A percentile compares a stretch with the other conserved stretches of the same genome.
Conservation (phyloP, 1,140 invertebrate species). For the Fopius arisanus region DNA sequence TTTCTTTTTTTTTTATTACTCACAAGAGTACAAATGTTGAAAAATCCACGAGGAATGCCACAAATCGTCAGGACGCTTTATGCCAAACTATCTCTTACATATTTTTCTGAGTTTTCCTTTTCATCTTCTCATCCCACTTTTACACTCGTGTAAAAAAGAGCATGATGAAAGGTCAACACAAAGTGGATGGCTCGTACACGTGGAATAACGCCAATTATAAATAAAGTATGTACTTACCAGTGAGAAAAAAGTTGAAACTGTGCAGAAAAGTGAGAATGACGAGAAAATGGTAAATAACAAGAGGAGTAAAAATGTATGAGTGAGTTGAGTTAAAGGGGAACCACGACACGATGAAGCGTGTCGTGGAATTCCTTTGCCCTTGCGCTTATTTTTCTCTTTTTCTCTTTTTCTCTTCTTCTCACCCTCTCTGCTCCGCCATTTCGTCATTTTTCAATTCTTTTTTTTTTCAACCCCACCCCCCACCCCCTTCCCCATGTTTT, state of each 20-base stretch:
- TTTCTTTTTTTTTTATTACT: background rate
- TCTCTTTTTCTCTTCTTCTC: background rate
- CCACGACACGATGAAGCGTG: slow-evolving; percentile 5
- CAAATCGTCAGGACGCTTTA: background rate
- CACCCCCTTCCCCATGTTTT: background rate
- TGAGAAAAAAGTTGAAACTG: slow-evolving; percentile 1
- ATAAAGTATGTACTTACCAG: background rate
- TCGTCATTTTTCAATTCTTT: background rate
- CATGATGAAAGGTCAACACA: background rate
- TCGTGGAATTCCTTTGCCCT: slow-evolving; percentile 10
- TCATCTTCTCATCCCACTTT: background rate
- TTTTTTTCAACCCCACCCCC: background rate
- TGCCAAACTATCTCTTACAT: background rate
- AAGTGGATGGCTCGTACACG: slow-evolving; percentile 8
- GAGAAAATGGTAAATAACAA: background rate
- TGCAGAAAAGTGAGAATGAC: background rate
- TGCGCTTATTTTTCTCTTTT: background rate
- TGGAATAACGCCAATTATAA: slow-evolving; percentile 18
- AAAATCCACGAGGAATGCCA: background rate
- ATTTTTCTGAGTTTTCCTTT: slow-evolving; percentile 2
- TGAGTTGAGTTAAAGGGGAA: slow-evolving; percentile 5
- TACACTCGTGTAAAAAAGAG: background rate
- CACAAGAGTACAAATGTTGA: background rate
- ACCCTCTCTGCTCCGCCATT: background rate
- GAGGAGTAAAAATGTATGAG: background rate